phyloP scores from a whole-genome alignment of 2,888 invertebrate genomes.

The Notodonta dromedarius region DNA sequence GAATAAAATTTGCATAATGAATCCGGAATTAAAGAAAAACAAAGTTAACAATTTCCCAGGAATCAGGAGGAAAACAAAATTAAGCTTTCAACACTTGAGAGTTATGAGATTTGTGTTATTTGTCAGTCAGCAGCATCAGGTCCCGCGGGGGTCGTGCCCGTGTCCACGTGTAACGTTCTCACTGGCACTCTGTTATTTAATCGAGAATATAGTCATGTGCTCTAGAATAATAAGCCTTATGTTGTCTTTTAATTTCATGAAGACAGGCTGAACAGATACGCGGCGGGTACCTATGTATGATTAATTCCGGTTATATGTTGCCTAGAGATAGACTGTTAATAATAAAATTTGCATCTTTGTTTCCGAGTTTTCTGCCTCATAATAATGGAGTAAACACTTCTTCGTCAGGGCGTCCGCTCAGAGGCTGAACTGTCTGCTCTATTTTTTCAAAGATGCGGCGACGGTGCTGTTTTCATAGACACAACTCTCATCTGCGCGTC shows the following conservation, averaged over 20 bases:
- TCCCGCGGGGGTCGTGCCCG: no score
- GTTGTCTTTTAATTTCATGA: no score
- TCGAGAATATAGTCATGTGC: no score
- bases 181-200: no score
- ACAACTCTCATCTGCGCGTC: conserved; percentile 10
- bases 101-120: neutral
- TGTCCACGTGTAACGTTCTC: no score
- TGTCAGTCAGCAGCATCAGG: no score
- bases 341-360: neutral
- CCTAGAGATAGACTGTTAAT: neutral
- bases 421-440: conserved; percentile 16
- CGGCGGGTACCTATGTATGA: no score
- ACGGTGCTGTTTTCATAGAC: conserved; percentile 3
- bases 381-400: conserved; percentile 16
- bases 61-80: conserved; percentile 17
- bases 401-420: conserved; percentile 16
- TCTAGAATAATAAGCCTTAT: no score
- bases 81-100: conserved; percentile 10
- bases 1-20: conserved; percentile 25
- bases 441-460: conserved; percentile 12
- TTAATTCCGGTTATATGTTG: no score
- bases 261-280: no score
- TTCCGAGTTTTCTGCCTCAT: neutral
- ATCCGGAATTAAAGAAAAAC: conserved; percentile 17
- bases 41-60: conserved; percentile 18